A percentile compares a stretch with the other conserved stretches of the same genome.
Conservation (phyloP, 2,113 vertebrate species). For the Syngnathus typhle region DNA sequence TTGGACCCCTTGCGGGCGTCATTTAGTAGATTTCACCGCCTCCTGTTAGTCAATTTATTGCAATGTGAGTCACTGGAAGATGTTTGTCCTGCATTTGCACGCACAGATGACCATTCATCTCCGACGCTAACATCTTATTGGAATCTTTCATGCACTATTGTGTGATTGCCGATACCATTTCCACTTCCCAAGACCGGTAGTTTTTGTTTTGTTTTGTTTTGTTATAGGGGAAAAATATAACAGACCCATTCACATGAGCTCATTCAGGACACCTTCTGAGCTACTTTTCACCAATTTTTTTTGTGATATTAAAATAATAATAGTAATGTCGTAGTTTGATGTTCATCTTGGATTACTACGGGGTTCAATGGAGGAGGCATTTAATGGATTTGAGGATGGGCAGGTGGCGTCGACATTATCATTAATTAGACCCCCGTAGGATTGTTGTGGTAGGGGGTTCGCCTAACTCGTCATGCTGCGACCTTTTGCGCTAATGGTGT, state of each 20-base stretch:
- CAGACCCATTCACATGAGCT: too few species aligned
- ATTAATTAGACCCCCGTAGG: slow-evolving; percentile 34
- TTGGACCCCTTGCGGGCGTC: not conserved
- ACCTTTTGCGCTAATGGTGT: slow-evolving; percentile 44
- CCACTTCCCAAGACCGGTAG: too few species aligned
- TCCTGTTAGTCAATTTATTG: slow-evolving; percentile 1
- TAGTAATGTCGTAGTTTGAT: not conserved
- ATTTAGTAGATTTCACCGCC: not conserved
- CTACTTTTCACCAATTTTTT: too few species aligned
- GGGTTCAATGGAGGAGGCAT: not conserved
- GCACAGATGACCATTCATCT: not conserved
- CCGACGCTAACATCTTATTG: not conserved
- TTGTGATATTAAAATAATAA: slow-evolving; percentile 1
- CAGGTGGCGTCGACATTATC: slow-evolving; percentile 15
- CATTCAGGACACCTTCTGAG: too few species aligned
- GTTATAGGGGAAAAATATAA: too few species aligned
- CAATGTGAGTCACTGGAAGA: not conserved
- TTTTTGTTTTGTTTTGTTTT: too few species aligned
- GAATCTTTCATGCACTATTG: not conserved
- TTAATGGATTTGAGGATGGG: not conserved
- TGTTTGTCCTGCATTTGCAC: not conserved
- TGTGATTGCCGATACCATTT: too few species aligned
- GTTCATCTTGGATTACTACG: not conserved
- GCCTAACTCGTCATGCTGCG: slow-evolving; percentile 27
- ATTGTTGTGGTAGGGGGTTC: slow-evolving; percentile 30